These are phyloP conservation scores for Ligdia adustata DNA, from an alignment of 2,888 invertebrate genomes.

Conservation along the genomic window DNA sequence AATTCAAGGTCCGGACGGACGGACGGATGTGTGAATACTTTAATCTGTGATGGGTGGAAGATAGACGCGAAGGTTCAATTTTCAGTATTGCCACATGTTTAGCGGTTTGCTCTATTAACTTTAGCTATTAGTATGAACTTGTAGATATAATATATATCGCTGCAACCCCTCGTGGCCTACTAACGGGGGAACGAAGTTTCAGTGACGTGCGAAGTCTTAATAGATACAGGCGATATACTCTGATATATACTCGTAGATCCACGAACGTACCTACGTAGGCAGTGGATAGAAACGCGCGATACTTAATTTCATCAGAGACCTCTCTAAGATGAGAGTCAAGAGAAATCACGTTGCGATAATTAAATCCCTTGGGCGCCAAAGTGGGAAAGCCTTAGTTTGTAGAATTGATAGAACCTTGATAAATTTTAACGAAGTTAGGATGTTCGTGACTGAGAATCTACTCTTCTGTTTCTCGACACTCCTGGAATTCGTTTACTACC, in stretches of 20 bases:
- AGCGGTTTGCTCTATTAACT: conserved; percentile 58
- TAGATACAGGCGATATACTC: not conserved
- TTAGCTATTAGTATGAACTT: conserved; percentile 48
- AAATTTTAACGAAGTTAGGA: no score
- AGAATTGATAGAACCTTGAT: no score
- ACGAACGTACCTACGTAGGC: not conserved
- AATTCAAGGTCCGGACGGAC: conserved; percentile 14
- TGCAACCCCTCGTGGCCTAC: conserved; percentile 13
- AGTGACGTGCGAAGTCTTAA: conserved; percentile 13
- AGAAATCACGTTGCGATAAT: no score
- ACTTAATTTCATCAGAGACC: no score
- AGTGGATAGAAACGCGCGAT: no score
- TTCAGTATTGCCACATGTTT: conserved; percentile 49
- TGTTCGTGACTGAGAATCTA: no score
- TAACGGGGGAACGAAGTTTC: not conserved
- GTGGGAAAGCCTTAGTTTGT: no score
- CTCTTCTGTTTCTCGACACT: no score
- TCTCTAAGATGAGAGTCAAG: no score
- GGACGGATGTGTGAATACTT: conserved; percentile 5
- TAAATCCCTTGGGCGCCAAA: no score
- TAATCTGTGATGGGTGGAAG: conserved; percentile 6
- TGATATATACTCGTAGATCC: not conserved
- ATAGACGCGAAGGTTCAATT: conserved; percentile 8
- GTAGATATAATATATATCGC: conserved; percentile 5
- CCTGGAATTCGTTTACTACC: no score